Conservation (phyloP, 2,113 vertebrate species). For the Acrocephalus arundinaceus region DNA sequence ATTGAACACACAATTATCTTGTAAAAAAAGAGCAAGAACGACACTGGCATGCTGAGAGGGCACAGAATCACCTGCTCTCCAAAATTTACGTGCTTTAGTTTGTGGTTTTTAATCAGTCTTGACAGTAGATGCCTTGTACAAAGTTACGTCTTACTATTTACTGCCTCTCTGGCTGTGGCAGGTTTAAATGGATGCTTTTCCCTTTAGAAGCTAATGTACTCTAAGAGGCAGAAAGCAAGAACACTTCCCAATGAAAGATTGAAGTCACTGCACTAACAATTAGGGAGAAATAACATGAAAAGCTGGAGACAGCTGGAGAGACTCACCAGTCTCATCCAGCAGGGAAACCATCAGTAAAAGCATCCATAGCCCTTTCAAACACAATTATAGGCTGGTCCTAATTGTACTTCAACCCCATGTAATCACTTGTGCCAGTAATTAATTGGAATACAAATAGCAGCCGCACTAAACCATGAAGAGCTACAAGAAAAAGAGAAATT, state of each 20-base stretch:
- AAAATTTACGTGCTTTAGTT: background rate
- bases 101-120: background rate
- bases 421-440: conserved; percentile 1
- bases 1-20: background rate
- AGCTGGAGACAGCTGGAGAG: background rate
- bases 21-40: background rate
- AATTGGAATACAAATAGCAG: conserved; percentile 15
- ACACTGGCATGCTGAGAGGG: background rate
- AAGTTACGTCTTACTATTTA: background rate
- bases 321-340: background rate
- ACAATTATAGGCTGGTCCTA: background rate
- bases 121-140: background rate
- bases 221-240: background rate
- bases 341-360: background rate
- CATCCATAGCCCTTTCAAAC: background rate
- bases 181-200: background rate
- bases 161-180: background rate
- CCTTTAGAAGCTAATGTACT: background rate
- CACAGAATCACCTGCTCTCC: background rate
- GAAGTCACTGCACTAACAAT: background rate
- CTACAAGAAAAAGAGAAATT: background rate
- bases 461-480: background rate
- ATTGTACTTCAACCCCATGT: background rate
- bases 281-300: background rate
- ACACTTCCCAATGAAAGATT: background rate